phyloP scores from a whole-genome alignment of 1,140 invertebrate genomes.

The Drosophila pachea region DNA sequence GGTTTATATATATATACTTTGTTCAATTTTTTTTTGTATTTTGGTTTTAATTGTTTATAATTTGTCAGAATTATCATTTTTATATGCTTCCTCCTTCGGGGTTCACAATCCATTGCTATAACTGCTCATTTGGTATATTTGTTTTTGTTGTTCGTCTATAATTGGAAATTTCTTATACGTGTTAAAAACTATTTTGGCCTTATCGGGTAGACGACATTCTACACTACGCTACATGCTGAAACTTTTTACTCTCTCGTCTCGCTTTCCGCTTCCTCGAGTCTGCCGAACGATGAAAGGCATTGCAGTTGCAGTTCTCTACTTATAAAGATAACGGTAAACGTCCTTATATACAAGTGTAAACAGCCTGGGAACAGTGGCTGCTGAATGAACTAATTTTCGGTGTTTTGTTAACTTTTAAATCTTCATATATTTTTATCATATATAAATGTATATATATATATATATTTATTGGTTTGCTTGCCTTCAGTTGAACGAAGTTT shows the following conservation, averaged over 20 bases:
- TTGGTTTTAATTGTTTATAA: constrained; percentile 23
- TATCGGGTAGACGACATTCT: constrained; percentile 49
- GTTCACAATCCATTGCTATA: constrained; percentile 61
- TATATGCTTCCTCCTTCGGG: constrained; percentile 23
- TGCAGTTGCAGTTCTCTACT: constrained; percentile 37
- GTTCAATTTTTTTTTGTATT: constrained; percentile 4
- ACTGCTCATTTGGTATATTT: constrained; percentile 39
- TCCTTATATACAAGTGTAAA: constrained; percentile 40
- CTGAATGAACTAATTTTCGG: constrained; percentile 38
- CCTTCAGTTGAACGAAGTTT: constrained; percentile 25
- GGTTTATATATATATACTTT: constrained; percentile 12
- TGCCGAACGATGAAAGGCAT: constrained; percentile 16
- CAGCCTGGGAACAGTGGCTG: constrained; percentile 32
- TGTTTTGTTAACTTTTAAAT: constrained; percentile 34
- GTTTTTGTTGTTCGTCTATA: constrained; percentile 16
- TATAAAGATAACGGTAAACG: constrained; percentile 30
- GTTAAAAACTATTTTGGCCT: constrained; percentile 74
- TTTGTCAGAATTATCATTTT: constrained; percentile 13
- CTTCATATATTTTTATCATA: not conserved
- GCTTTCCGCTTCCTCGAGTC: not conserved
- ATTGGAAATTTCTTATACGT: constrained; percentile 28
- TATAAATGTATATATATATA: constrained; percentile 1
- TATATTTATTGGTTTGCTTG: not conserved
- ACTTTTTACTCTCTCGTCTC: constrained; percentile 18
- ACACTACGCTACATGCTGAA: constrained; percentile 58